A percentile compares a stretch with the other conserved stretches of the same genome.
phyloP scores from a whole-genome alignment of 2,888 invertebrate species.

The Cryptocephalus moraei region DNA sequence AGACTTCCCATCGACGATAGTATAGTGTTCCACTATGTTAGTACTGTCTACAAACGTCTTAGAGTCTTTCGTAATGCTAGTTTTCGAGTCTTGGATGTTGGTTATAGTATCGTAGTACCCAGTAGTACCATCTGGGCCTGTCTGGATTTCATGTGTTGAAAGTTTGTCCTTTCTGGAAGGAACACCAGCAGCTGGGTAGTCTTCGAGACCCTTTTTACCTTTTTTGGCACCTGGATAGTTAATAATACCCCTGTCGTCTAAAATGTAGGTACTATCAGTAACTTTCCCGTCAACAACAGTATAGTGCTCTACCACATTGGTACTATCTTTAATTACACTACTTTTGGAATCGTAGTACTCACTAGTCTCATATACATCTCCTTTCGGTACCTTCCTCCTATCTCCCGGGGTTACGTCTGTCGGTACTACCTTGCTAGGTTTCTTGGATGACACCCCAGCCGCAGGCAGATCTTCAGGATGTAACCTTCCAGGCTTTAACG shows the following conservation, averaged over 20 bases:
- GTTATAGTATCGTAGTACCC: neutral
- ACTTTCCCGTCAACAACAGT: slow-evolving; percentile 12
- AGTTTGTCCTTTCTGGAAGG: slow-evolving; percentile 3
- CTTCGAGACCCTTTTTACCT: neutral
- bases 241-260: neutral
- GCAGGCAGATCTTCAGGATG: slow-evolving; percentile 10
- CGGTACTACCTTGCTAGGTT: neutral
- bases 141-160: neutral
- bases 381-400: neutral
- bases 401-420: neutral
- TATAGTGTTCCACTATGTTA: slow-evolving; percentile 18
- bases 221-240: neutral
- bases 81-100: slow-evolving; percentile 17
- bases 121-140: too few relatives aligned
- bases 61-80: slow-evolving; percentile 20
- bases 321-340: slow-evolving; percentile 7
- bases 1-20: slow-evolving; percentile 4
- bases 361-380: neutral
- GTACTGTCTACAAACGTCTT: slow-evolving; percentile 21
- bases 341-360: neutral
- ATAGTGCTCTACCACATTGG: slow-evolving; percentile 20
- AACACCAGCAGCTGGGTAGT: slow-evolving; percentile 7
- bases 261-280: neutral
- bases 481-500: slow-evolving; percentile 2
- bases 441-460: slow-evolving; percentile 8